These are phyloP conservation scores for Drosophila testacea DNA, from an alignment of 2,888 invertebrate genomes.

Conservation along the genomic window DNA sequence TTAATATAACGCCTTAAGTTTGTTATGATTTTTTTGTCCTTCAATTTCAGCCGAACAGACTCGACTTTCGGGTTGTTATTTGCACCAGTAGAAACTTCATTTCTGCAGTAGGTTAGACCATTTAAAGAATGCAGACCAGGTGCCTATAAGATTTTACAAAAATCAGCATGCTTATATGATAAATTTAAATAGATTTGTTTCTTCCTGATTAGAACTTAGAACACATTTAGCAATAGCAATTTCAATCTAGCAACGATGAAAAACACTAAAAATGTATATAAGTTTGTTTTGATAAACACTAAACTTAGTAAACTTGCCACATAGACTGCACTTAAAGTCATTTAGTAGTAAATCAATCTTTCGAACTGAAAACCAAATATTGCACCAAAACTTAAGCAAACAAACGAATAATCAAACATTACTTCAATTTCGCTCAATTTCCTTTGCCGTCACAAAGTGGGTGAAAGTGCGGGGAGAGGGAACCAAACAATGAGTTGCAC, in stretches of 20 bases:
- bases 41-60: too few relatives aligned
- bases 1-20: too few relatives aligned
- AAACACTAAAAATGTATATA: not conserved
- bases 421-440: conserved; percentile 47
- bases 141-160: too few relatives aligned
- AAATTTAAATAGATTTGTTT: not conserved
- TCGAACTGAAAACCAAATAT: conserved; percentile 52
- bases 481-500: conserved; percentile 22
- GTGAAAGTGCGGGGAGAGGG: not conserved
- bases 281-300: not conserved
- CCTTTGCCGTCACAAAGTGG: conserved; percentile 21
- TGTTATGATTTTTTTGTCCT: too few relatives aligned
- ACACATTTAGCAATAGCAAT: not conserved
- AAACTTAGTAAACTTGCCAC: not conserved
- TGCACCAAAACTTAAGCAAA: conserved; percentile 47
- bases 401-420: conserved; percentile 50
- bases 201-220: not conserved
- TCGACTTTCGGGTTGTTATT: too few relatives aligned
- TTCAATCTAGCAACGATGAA: not conserved
- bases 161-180: too few relatives aligned
- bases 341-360: conserved; percentile 47
- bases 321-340: conserved; percentile 9
- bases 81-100: too few relatives aligned
- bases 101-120: too few relatives aligned
- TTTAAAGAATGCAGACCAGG: too few relatives aligned